Evolutionary conservation across 1,140 invertebrate species (phyloP).

Genomic region (Potamilus streckersoni): DNA sequence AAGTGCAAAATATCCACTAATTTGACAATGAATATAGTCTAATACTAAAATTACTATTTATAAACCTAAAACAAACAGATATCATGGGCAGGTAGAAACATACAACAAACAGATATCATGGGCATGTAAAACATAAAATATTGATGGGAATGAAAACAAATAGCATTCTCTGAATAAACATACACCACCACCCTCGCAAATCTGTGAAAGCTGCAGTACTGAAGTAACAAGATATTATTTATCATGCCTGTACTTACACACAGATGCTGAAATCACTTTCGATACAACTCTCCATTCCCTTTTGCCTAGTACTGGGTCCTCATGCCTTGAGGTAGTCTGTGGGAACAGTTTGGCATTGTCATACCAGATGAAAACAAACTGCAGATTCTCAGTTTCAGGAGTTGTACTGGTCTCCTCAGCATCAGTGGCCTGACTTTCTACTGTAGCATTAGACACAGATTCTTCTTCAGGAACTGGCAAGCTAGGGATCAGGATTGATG

Average conservation of each 20-base stretch:
- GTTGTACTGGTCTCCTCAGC: conserved; percentile 5
- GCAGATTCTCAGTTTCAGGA: not conserved
- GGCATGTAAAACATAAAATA: no score
- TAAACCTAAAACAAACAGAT: no score
- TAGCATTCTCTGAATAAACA: not conserved
- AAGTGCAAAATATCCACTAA: no score
- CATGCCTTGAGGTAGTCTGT: conserved; percentile 26
- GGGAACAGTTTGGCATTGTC: conserved; percentile 61
- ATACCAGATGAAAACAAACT: conserved; percentile 59
- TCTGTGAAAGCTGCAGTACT: not conserved
- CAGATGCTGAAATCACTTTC: conserved; percentile 45
- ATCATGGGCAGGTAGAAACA: no score
- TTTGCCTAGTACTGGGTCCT: conserved; percentile 41
- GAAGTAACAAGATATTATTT: not conserved
- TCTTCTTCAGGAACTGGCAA: not conserved
- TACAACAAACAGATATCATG: no score
- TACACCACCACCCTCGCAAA: not conserved
- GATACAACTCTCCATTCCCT: conserved; percentile 48
- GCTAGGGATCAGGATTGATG: conserved; percentile 20
- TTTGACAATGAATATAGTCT: no score
- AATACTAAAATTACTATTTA: no score
- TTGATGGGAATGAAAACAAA: no score
- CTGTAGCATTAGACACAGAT: not conserved
- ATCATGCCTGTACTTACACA: conserved; percentile 44
- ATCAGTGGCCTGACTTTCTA: no score